Evolutionary conservation across 1,140 invertebrate genomes (phyloP).

Genomic region (Atta colombica): DNA sequence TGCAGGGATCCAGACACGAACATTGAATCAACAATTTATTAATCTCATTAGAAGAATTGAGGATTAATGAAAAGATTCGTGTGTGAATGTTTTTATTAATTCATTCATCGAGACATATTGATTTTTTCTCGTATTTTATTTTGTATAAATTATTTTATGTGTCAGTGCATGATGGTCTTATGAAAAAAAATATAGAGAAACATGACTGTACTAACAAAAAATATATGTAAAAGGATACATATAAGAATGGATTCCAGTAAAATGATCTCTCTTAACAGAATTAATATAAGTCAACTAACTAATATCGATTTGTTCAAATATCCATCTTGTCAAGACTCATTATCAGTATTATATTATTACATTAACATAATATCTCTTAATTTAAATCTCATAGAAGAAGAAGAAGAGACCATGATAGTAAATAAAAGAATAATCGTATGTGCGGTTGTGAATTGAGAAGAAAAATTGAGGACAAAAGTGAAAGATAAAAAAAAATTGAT

Average conservation of each 20-base stretch:
- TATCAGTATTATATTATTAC: not conserved
- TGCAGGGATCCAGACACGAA: not conserved
- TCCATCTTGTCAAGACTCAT: not conserved
- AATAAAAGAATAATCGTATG: not conserved
- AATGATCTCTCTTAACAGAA: not conserved
- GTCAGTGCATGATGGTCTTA: constrained; percentile 3
- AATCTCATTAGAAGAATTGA: not conserved
- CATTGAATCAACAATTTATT: not conserved
- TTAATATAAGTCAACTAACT: not conserved
- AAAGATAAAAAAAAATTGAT: not conserved
- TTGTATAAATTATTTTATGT: not conserved
- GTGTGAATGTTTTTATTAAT: not conserved
- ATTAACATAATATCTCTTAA: not conserved
- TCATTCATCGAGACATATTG: not conserved
- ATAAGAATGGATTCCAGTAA: not conserved
- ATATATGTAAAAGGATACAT: not conserved
- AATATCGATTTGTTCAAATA: not conserved
- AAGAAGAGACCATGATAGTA: not conserved
- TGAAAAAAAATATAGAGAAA: not conserved
- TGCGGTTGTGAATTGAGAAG: not conserved
- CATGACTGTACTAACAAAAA: not conserved
- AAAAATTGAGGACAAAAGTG: not conserved
- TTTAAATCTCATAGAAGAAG: not conserved
- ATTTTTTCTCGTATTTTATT: not conserved
- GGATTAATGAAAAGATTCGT: constrained; percentile 1